Conservation (phyloP, 2,888 invertebrate species). For the Drosophila recens region DNA sequence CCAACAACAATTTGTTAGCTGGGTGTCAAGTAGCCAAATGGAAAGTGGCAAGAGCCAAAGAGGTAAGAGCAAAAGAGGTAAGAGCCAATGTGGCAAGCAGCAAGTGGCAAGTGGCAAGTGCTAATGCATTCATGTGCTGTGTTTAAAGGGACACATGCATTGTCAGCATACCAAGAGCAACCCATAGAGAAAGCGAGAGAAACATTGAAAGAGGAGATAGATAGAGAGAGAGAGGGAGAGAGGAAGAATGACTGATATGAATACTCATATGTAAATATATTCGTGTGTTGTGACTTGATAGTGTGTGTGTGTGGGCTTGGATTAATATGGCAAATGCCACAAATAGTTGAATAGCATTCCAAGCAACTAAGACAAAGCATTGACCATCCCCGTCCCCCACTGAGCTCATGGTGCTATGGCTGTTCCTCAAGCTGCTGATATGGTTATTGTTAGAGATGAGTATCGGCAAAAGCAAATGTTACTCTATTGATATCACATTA, state of each 20-base stretch:
- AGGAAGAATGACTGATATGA: background rate
- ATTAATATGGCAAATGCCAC: conserved; percentile 66
- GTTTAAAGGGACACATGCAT: conserved; percentile 36
- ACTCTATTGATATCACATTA: background rate
- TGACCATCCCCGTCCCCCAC: background rate
- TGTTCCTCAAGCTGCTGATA: background rate
- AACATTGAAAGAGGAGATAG: background rate
- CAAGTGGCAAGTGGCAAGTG: conserved; percentile 32
- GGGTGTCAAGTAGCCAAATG: conserved; percentile 24
- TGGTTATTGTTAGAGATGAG: background rate
- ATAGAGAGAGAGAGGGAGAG: background rate
- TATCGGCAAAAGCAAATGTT: background rate
- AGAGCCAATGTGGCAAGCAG: conserved; percentile 25
- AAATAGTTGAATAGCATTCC: conserved; percentile 64
- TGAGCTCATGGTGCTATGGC: background rate
- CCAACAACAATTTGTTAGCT: conserved; percentile 23
- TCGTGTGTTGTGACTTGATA: background rate
- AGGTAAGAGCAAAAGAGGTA: conserved; percentile 29
- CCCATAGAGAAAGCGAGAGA: background rate
- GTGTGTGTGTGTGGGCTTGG: conserved; percentile 26
- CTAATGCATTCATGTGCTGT: conserved; percentile 31
- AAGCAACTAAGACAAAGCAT: conserved; percentile 38
- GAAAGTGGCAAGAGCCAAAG: conserved; percentile 21
- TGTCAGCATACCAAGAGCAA: conserved; percentile 1
- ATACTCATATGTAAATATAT: conserved; percentile 6